A percentile compares a stretch with the other conserved stretches of the same genome.
These are phyloP conservation scores for Actias luna DNA, from an alignment of 2,888 invertebrate genomes.

Conservation along the genomic window DNA sequence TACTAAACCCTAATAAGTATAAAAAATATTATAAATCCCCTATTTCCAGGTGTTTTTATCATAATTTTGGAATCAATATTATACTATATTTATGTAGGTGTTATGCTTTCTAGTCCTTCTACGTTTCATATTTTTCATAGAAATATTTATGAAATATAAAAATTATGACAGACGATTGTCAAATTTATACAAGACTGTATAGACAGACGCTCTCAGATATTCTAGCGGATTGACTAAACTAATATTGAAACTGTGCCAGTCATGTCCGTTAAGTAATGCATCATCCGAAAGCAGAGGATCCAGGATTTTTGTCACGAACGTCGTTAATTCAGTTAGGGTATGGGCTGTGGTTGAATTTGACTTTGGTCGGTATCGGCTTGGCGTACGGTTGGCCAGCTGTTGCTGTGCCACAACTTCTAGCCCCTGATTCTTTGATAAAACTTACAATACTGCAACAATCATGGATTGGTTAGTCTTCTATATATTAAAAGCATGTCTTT, in stretches of 20 bases:
- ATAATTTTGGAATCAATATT: background rate
- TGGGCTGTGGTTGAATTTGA: slow-evolving; percentile 71
- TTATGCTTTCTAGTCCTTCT: background rate
- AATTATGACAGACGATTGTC: slow-evolving; percentile 1
- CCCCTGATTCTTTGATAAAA: slow-evolving; percentile 57
- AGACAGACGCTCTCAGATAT: background rate
- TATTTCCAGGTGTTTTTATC: no score
- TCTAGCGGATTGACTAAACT: background rate
- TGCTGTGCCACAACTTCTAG: slow-evolving; percentile 78
- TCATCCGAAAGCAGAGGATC: slow-evolving; percentile 27
- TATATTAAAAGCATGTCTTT: no score
- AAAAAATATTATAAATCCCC: no score
- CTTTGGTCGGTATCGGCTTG: slow-evolving; percentile 82
- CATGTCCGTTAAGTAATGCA: background rate
- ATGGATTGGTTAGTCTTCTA: slow-evolving; percentile 80
- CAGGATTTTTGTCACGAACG: slow-evolving; percentile 49
- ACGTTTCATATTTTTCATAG: background rate
- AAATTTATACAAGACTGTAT: background rate
- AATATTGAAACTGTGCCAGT: background rate
- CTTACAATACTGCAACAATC: slow-evolving; percentile 73
- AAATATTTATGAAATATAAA: background rate
- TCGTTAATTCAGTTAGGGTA: slow-evolving; percentile 54
- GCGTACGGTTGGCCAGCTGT: slow-evolving; percentile 83
- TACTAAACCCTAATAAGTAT: no score
- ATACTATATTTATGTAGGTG: background rate